Evolutionary conservation across 2,888 invertebrate species (phyloP), one percentile per base, ranked within the genome.

Genomic region (Prenolepis imparis): DNA sequence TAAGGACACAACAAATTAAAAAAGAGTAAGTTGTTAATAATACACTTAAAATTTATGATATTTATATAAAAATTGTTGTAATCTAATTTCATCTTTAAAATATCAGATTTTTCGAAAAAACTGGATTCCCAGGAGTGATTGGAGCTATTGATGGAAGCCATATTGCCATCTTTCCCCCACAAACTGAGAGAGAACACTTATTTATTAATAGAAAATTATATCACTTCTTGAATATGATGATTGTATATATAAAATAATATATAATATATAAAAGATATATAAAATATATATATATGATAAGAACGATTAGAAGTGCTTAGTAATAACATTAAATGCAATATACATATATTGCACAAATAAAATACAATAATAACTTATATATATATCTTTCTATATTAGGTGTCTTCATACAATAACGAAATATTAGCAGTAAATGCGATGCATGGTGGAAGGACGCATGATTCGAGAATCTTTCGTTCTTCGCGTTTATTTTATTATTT

Each of bases 81-180:
- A n/a, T n/a, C n/a, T n/a, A n/a, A 3, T 36, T 36, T 5, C 4
- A 36, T 36, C 4, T 57, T 8, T 39, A 57, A 24, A 64, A 67
- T 48, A 18, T 70, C 18, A 59, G 28, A 59, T 72, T 72, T 72
- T 72, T 59, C 15, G 24, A 39, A 24, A 72, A 72, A 15, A 72
- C 41, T 36, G 39, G 57, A 72, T 72, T 72, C 0, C 57, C 57
- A 57, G 72, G 41, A 72, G 24, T 72, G 5, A 72, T 59, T 72
- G 39, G 57, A 18, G 57, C 57, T 24, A 41, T 59, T 24, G 57
- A 72, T 18, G 6, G 57, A 21, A 72, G 24, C 28, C 28, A 39
- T 12, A 24, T 72, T 18, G 39, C 57, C 0, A 57, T 57, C 5
- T 36, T 36, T 36, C 36, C 36, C 36, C 36, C 36, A 36, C 36